phyloP scores from a whole-genome alignment of 2,888 invertebrate genomes.

The Himalopsyche anomala region DNA sequence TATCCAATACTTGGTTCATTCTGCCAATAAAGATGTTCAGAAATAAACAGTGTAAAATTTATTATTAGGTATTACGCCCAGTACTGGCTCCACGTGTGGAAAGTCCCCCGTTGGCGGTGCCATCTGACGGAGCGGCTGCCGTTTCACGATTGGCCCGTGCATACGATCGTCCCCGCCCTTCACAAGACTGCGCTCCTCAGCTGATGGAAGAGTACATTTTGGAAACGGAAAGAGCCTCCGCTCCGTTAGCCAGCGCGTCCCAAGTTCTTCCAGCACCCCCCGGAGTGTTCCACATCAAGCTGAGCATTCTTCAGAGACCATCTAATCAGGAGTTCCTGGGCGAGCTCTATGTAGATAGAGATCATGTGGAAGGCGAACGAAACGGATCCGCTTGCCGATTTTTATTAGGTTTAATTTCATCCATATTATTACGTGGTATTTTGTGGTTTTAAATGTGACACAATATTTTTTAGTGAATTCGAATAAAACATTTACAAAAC shows the following conservation, averaged over 20 bases:
- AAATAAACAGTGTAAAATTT: not conserved
- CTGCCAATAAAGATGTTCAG: too few species aligned
- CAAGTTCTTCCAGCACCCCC: constrained; percentile 80
- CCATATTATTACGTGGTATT: not conserved
- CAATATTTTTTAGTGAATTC: not conserved
- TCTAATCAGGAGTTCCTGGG: constrained; percentile 93
- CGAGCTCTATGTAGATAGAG: constrained; percentile 92
- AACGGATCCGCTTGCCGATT: constrained; percentile 91
- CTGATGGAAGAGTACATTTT: constrained; percentile 92
- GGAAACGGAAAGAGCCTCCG: constrained; percentile 84
- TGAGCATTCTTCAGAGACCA: constrained; percentile 91
- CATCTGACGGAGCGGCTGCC: constrained; percentile 72
- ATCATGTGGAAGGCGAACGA: constrained; percentile 84
- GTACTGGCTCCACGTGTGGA: constrained; percentile 82
- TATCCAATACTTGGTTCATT: too few species aligned
- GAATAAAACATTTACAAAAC: not conserved
- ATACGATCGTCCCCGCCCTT: constrained; percentile 80
- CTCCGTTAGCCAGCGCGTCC: constrained; percentile 75
- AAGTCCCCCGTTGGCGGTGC: constrained; percentile 77
- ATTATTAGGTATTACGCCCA: constrained; percentile 77
- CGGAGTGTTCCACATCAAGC: constrained; percentile 88
- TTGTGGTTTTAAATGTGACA: too few species aligned
- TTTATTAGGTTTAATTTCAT: constrained; percentile 74
- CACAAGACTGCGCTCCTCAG: constrained; percentile 86
- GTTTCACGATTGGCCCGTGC: constrained; percentile 74